Evolutionary conservation across 1,140 invertebrate genomes (phyloP).

Genomic region (Drosophila takahashii): DNA sequence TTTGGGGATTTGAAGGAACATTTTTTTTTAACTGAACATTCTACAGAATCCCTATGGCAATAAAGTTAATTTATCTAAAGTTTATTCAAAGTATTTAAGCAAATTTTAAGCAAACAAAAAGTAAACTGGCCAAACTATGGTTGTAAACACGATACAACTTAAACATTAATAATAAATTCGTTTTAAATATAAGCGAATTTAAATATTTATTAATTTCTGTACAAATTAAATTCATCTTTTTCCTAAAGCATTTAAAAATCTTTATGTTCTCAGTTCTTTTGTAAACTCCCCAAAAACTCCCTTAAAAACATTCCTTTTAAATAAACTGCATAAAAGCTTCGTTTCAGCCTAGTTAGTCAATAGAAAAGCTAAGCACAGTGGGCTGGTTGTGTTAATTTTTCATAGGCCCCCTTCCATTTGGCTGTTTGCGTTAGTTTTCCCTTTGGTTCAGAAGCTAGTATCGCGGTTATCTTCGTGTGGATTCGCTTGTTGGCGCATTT

Average conservation of each 20-base stretch:
- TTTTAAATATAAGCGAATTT: not conserved
- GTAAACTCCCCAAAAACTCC: constrained; percentile 6
- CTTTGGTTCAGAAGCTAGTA: constrained; percentile 23
- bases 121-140: too few relatives aligned
- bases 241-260: not conserved
- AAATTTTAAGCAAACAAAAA: too few relatives aligned
- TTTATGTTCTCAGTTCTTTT: not conserved
- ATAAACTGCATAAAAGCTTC: constrained; percentile 35
- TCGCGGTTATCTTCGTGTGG: constrained; percentile 34
- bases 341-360: constrained; percentile 35
- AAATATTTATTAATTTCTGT: not conserved
- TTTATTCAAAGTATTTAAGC: not conserved
- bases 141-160: too few relatives aligned
- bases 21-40: not conserved
- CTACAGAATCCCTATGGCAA: not conserved
- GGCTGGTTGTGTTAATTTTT: constrained; percentile 38
- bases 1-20: not conserved
- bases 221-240: not conserved
- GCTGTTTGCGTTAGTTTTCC: constrained; percentile 39
- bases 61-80: not conserved
- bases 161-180: too few relatives aligned
- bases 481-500: constrained; percentile 48
- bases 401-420: constrained; percentile 38
- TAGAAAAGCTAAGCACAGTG: constrained; percentile 18
- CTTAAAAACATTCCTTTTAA: constrained; percentile 1